Evolutionary conservation across 2,888 invertebrate genomes (phyloP), one percentile per base, ranked within the genome.

Genomic region (Drosophila suboccidentalis): DNA sequence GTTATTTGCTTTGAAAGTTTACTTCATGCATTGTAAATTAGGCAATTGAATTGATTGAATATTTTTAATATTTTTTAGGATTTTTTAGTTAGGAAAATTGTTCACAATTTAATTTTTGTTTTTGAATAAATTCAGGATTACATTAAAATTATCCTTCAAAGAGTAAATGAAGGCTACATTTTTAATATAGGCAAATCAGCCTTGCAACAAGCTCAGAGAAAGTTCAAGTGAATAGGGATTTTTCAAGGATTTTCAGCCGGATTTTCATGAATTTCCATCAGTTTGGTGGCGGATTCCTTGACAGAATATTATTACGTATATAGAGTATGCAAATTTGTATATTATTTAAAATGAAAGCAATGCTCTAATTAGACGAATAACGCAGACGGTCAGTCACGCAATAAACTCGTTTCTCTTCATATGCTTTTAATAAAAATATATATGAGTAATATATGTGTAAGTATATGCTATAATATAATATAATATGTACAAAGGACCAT

Each of bases 341-440:
- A 76, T 76, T 83, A 72, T 83, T 84, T 81, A 68, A 83, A 82
- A 59, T 62, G 70, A 71, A 80, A 65, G 64, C 66, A 70, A 61
- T 62, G 78, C 82, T 85, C 76, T 71, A 79, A 84, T 85, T 84
- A 72, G 70, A 44, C 63, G 71, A 69, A 38, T 60, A 57, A 60
- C 22, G 17, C 39, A 9, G 43, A 19, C 19, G 50, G 9, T 54
- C 43, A 66, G 87, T 85, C 83, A 84, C 87, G 83, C 83, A 78
- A 88, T 66, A 73, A 72, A 69, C 75, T 82, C 86, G 78, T 87
- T 84, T 85, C 73, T 80, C 71, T 82, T 78, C 87, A 85, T 71
- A 80, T 80, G 82, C 80, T 82, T 82, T 79, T 77, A 64, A 82
- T 85, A 87, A 49, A 82, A 84, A 79, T 87, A 78, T 78, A 81